Evolutionary conservation across 2,888 invertebrate species (phyloP), one percentile per base, ranked within the genome.

Genomic region (Gasteruption jaculator): DNA sequence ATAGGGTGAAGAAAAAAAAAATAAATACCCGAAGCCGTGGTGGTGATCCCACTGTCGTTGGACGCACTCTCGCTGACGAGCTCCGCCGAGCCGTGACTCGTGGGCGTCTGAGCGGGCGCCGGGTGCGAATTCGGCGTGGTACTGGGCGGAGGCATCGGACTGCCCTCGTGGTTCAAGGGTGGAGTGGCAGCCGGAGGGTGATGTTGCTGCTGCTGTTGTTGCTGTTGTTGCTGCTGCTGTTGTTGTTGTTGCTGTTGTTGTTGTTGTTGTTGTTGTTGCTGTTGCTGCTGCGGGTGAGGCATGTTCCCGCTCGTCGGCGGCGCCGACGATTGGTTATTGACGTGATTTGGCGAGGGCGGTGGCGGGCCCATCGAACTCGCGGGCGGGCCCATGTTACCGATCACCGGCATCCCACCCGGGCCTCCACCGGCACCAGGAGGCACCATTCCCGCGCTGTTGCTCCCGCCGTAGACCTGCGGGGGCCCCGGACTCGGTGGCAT

Each of bases 401-500:
- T 67, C 14, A 65, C 65, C n/a, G 60, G 52, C 27, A 60, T 57
- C n/a, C n/a, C n/a, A n/a, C 56, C 55, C 30, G 53, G 44, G 32
- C 60, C 55, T 34, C 60, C 60, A 15, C 68, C 72, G 22, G 73
- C 52, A 40, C 60, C 63, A 16, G 70, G 73, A 16, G 75, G 73
- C 39, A 73, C 74, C 77, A 80, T 79, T 30, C 74, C 74, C n/a
- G 58, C 40, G 10, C 74, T 71, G 57, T 74, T 73, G 74, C 69
- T 61, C 74, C 71, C 54, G 72, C 69, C 71, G 34, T 68, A 76
- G 47, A 71, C 74, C 59, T 76, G 76, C 27, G 76, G 81, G 30
- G 80, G 80, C 50, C 77, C 77, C 44, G 79, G 77, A 66, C 77
- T 79, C 43, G 80, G 77, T 39, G 79, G 80, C 70, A 79, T 78